Evolutionary conservation across 2,113 vertebrate genomes (phyloP).

Genomic region (Neolamprologus brichardi): DNA sequence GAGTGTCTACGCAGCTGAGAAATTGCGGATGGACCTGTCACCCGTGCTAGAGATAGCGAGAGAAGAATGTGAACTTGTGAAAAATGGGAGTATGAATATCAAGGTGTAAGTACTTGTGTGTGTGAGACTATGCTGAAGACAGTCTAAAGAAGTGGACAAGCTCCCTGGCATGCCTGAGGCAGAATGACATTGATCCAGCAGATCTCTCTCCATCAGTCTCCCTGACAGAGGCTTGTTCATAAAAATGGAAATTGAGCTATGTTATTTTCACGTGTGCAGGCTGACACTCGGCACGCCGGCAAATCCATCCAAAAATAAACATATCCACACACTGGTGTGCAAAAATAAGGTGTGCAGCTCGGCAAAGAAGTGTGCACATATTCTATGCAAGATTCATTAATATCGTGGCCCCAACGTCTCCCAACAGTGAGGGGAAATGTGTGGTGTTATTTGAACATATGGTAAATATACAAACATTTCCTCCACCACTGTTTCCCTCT

Average conservation of each 20-base stretch:
- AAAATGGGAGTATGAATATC: not conserved
- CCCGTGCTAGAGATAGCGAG: not conserved
- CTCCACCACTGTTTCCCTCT: not conserved
- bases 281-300: not conserved
- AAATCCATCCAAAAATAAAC: conserved; percentile 30
- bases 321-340: not conserved
- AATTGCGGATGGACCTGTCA: conserved; percentile 35
- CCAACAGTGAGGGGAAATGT: not conserved
- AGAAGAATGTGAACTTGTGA: not conserved
- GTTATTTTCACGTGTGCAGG: conserved; percentile 29
- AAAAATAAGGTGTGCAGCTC: not conserved
- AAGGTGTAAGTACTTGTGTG: not conserved
- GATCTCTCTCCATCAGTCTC: conserved; percentile 67
- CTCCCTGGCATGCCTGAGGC: conserved; percentile 62
- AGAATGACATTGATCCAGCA: conserved; percentile 68
- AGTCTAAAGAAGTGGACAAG: conserved; percentile 27
- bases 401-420: not conserved
- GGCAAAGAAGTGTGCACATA: not conserved
- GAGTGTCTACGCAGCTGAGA: conserved; percentile 26
- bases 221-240: conserved; percentile 72
- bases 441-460: not conserved
- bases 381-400: not conserved
- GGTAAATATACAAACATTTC: conserved; percentile 24
- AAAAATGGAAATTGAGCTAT: conserved; percentile 76
- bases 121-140: not conserved